Percentiles rank a stretch among this genome's conserved stretches.
These are phyloP conservation scores for Odobenus rosmarus DNA, from an alignment of 2,113 vertebrate genomes.

Conservation along the genomic window DNA sequence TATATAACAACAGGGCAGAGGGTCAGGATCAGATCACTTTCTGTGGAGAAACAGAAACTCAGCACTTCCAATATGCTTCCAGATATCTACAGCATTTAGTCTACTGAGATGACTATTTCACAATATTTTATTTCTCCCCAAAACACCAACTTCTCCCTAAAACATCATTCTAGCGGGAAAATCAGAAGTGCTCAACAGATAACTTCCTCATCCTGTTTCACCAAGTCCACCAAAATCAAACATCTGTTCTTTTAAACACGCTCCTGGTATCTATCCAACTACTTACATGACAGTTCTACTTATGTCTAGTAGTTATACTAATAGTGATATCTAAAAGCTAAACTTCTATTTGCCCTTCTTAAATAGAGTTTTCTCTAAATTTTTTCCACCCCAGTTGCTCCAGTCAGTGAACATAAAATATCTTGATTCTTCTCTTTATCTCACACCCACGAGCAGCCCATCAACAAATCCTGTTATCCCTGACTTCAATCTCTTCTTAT, in stretches of 20 bases:
- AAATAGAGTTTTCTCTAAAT: neutral
- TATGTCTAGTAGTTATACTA: neutral
- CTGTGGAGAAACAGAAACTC: neutral
- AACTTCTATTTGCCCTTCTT: neutral
- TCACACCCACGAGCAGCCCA: neutral
- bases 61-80: neutral
- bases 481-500: neutral
- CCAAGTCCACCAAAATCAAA: neutral
- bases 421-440: neutral
- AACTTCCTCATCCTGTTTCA: neutral
- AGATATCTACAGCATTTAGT: neutral
- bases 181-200: neutral
- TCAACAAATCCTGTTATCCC: neutral
- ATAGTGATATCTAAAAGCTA: neutral
- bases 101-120: neutral
- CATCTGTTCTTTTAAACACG: neutral
- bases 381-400: neutral
- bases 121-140: neutral
- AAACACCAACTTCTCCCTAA: neutral
- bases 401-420: neutral
- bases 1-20: neutral
- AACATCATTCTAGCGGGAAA: neutral
- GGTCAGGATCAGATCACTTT: neutral
- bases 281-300: neutral
- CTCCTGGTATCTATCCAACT: neutral